Evolutionary conservation across 2,113 vertebrate species (phyloP).

Genomic region (Aramus guarauna): DNA sequence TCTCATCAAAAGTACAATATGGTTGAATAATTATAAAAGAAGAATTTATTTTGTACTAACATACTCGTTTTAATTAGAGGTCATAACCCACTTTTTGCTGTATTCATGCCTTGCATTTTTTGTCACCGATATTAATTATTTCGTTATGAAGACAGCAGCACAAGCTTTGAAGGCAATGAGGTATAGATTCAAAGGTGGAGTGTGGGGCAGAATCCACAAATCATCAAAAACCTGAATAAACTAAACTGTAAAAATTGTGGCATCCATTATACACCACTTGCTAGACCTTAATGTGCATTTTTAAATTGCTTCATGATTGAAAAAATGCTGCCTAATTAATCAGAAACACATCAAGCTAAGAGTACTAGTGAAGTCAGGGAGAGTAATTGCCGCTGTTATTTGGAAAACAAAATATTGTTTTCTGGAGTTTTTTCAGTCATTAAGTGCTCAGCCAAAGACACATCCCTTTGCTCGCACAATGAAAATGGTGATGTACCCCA

Average conservation of each 20-base stretch:
- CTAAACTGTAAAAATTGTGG: background rate
- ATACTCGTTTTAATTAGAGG: background rate
- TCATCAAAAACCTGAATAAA: background rate
- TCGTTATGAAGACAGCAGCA: background rate
- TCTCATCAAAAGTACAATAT: background rate
- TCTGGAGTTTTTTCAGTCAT: background rate
- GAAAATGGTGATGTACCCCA: accelerated
- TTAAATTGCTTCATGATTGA: conserved; percentile 19
- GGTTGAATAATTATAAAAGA: background rate
- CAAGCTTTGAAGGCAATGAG: background rate
- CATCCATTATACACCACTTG: background rate
- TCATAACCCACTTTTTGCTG: background rate
- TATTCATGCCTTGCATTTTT: background rate
- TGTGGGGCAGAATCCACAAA: background rate
- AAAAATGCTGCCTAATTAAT: conserved; percentile 33
- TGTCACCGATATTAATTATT: background rate
- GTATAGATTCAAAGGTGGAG: background rate
- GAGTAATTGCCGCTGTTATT: background rate
- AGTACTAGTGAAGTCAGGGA: background rate
- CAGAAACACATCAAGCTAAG: background rate
- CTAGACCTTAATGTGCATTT: background rate
- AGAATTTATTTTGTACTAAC: background rate
- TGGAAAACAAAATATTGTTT: background rate
- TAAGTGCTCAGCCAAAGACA: background rate
- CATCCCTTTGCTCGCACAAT: background rate